Base-by-base conservation (phyloP, 2,113 vertebrate genomes). In the Peromyscus leucopus region DNA sequence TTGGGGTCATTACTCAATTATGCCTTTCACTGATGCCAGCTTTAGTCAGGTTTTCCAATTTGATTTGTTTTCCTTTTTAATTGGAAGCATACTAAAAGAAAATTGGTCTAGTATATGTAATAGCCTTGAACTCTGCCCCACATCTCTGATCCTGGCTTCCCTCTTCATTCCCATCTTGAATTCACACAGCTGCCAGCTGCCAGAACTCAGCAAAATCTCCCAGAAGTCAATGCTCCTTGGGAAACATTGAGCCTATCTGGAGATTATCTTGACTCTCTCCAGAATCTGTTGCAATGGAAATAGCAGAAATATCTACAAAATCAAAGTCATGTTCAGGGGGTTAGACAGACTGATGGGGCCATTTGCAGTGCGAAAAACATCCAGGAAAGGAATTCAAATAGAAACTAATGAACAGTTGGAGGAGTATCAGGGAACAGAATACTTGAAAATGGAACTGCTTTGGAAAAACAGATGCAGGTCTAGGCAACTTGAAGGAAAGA, bases 211-310 rank as follows among this genome's bases (percentile, higher is more conserved):
- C 36, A 63, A 65, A 76, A 46, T 75, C 28, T 89, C 17, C 9
- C 31, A 48, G 61, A 85, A 24, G 8, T 59, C 51, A 1, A 21
- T 10, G 9, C 12, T 93, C 33, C 5, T 5, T 22, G 10, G 69
- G 79, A 36, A 90, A 36, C 24, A 87, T 28, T 74, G 19, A 63
- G 36, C 15, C 87, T 84, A 31, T n/a, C 26, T 10, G 0, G 33
- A 65, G 71, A 75, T 61, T 26, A 33, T 51, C 21, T 26, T 42
- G 33, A 39, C 78, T 94, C 51, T 10, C 6, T 76, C 76, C 8
- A 59, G 46, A 93, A n/a, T 71, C 67, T 90, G 9, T 59, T 91
- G 31, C 89, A 89, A 16, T 57, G 72, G 51, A 97, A 89, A 82
- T 16, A 83, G 33, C 78, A 80, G 61, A 67, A n/a, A 72, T 51